Evolutionary conservation across 1,140 invertebrate species (phyloP).

Genomic region (Babylonia areolata): DNA sequence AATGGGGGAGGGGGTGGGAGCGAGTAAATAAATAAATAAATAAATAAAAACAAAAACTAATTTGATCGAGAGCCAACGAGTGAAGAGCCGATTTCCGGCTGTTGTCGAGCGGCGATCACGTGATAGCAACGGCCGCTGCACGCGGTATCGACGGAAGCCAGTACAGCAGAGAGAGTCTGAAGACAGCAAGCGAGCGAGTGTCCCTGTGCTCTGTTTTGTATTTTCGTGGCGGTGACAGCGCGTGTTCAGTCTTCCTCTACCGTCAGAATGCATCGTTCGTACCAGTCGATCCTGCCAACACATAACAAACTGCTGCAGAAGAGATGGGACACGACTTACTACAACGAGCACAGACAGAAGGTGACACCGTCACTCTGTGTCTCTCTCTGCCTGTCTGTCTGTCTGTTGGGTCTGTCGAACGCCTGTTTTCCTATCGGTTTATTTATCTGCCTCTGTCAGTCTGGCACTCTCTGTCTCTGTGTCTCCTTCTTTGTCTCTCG

Average conservation of each 20-base stretch:
- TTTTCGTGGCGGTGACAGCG: constrained; percentile 1
- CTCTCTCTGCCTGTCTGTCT: constrained; percentile 71
- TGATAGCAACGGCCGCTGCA: constrained; percentile 18
- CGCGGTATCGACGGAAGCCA: constrained; percentile 21
- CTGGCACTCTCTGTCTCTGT: no score
- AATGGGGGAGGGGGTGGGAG: no score
- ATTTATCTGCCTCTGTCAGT: not conserved
- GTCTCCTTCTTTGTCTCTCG: no score
- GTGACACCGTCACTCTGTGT: constrained; percentile 20
- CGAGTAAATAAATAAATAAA: no score
- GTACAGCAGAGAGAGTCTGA: not conserved
- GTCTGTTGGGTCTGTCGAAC: not conserved
- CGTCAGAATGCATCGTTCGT: constrained; percentile 70
- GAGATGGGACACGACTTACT: constrained; percentile 74
- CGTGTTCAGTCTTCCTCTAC: constrained; percentile 21
- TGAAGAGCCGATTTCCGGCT: constrained; percentile 8
- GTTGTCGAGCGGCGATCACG: not conserved
- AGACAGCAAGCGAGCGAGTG: not conserved
- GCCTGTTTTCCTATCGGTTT: no score
- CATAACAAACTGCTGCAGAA: constrained; percentile 73
- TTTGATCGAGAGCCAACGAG: no score
- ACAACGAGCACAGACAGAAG: constrained; percentile 72
- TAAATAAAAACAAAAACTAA: no score
- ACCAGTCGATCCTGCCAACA: constrained; percentile 70
- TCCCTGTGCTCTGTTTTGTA: not conserved